phyloP scores from a whole-genome alignment of 1,140 invertebrate species.

The Oreohelix idahoensis region DNA sequence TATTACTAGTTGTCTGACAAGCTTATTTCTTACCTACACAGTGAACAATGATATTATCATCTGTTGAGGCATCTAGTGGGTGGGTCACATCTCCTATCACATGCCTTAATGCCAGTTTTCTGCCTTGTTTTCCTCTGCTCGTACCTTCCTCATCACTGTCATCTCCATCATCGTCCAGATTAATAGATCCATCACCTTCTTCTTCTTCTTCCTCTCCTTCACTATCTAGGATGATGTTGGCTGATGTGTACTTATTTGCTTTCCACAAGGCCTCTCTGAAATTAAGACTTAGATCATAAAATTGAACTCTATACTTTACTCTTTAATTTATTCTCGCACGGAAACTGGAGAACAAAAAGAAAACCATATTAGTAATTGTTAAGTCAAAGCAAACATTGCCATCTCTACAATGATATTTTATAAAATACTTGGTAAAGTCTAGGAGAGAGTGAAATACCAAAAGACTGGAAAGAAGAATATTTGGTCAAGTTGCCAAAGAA shows the following conservation, averaged over 20 bases:
- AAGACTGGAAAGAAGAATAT: too few relatives aligned
- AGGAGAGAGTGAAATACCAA: too few relatives aligned
- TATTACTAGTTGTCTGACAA: too few relatives aligned
- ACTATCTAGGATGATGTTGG: conserved; percentile 55
- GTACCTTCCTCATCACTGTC: neutral
- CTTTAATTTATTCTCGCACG: too few relatives aligned
- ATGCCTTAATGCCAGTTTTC: conserved; percentile 37
- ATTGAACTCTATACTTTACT: neutral
- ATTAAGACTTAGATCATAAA: conserved; percentile 15
- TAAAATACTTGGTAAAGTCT: too few relatives aligned
- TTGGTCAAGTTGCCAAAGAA: too few relatives aligned
- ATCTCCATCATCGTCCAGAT: conserved; percentile 32
- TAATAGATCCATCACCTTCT: conserved; percentile 49
- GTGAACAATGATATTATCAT: conserved; percentile 64
- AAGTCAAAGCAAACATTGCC: too few relatives aligned
- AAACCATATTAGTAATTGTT: too few relatives aligned
- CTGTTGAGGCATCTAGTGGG: conserved; percentile 50
- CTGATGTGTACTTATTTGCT: conserved; percentile 62
- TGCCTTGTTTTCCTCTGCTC: neutral
- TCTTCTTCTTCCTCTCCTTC: conserved; percentile 59
- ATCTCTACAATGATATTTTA: too few relatives aligned
- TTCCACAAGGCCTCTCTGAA: conserved; percentile 68
- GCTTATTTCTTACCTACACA: conserved; percentile 61
- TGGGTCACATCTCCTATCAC: conserved; percentile 71
- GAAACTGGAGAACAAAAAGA: too few relatives aligned